Evolutionary conservation across 2,113 vertebrate genomes (phyloP).

Genomic region (Terrapene triunguis): DNA sequence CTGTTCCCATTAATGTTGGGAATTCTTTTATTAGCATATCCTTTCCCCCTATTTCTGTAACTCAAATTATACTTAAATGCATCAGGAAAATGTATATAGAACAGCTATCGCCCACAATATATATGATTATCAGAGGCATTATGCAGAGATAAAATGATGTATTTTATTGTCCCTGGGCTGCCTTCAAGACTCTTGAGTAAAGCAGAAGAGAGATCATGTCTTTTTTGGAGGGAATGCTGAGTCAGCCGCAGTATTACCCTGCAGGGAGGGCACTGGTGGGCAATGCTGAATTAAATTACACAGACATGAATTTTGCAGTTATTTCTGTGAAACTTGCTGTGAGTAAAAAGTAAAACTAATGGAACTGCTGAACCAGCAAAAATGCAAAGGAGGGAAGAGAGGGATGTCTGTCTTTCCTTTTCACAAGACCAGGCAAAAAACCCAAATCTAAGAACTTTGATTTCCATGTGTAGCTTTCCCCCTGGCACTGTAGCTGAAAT

Average conservation of each 20-base stretch:
- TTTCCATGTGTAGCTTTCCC: slow-evolving; percentile 9
- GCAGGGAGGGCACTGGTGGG: not conserved
- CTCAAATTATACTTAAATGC: not conserved
- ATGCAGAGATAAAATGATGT: not conserved
- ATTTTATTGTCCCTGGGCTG: not conserved
- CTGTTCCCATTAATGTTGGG: not conserved
- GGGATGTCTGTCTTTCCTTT: not conserved
- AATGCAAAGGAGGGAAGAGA: not conserved
- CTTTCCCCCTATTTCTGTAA: not conserved
- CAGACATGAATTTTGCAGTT: not conserved
- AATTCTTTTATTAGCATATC: not conserved
- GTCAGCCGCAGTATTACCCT: not conserved
- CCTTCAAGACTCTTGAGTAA: not conserved
- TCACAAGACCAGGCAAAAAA: not conserved
- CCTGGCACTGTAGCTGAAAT: not conserved
- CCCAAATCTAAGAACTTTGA: not conserved
- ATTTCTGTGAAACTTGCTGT: not conserved
- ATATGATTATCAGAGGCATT: not conserved
- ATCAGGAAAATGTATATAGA: not conserved
- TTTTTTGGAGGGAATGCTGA: not conserved
- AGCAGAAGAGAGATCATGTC: not conserved
- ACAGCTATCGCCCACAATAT: accelerated
- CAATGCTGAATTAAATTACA: not conserved
- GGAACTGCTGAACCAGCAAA: not conserved
- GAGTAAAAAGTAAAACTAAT: not conserved